These are phyloP conservation scores for Ispidina lecontei DNA, from an alignment of 2,797 vertebrate genomes.

Conservation along the genomic window DNA sequence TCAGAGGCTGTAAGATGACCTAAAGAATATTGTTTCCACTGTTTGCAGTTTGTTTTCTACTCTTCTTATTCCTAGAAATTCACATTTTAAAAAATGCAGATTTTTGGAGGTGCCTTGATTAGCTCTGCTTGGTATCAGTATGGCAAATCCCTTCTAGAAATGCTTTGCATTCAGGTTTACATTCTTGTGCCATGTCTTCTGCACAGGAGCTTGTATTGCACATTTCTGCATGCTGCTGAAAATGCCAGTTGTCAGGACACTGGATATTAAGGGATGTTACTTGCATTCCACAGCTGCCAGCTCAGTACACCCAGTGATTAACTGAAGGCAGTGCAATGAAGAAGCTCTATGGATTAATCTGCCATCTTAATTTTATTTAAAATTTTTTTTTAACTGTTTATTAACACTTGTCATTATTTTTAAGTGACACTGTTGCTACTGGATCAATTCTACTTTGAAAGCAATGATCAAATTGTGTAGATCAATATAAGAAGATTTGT, in stretches of 20 bases:
- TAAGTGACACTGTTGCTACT: not conserved
- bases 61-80: not conserved
- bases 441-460: slow-evolving; percentile 17
- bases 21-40: not conserved
- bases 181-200: not conserved
- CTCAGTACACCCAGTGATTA: not conserved
- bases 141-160: not conserved
- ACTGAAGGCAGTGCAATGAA: not conserved
- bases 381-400: not conserved
- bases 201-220: not conserved
- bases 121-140: not conserved
- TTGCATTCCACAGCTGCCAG: not conserved
- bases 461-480: not conserved
- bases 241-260: not conserved
- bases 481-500: not conserved
- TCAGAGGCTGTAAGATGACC: not conserved
- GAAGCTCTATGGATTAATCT: not conserved
- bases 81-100: not conserved
- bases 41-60: not conserved
- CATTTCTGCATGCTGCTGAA: not conserved
- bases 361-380: not conserved
- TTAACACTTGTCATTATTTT: not conserved
- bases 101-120: not conserved
- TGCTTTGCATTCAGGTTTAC: not conserved
- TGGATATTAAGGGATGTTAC: not conserved